Evolutionary conservation across 2,888 invertebrate genomes (phyloP), one percentile per base, ranked within the genome.

Genomic region (Troglohyphantes excavatus): DNA sequence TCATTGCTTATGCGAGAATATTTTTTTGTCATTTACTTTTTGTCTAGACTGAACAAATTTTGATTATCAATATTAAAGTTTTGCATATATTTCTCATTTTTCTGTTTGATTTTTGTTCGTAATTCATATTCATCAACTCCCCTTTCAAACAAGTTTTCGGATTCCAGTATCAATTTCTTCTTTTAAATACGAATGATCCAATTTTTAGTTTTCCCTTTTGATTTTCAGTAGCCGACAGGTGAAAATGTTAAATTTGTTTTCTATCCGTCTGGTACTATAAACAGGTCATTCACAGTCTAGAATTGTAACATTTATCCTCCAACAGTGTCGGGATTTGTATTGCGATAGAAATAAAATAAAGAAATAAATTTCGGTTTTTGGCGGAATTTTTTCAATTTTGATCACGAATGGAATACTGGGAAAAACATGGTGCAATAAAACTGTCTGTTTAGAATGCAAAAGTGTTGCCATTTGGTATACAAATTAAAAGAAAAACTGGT

Each of bases 241-340:
- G 11, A 65, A 65, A 78, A 23, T 26, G 21, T 19, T 9, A 61
- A 76, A 29, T 59, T 33, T 29, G 65, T 65, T 78, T 67, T 68
- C 23, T n/a, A 21, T 53, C 53, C 17, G 72, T 83, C 63, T 83
- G 39, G 72, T 72, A n/a, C 43, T 19, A n/a, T 7, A 53, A 17
- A n/a, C 83, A 73, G 83, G 83, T 83, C 83, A 27, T 83, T 83
- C 83, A 83, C 83, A 73, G 83, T 83, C 83, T 83, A 43, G 53
- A 3, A 27, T 29, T 13, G 65, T 26, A 26, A 27, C 65, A 2
- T 26, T n/a, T 53, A n/a, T 13, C 23, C 2, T 46, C 72, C 70
- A 27, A n/a, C 26, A n/a, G 70, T n/a, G 70, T 70, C 39, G 7
- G 53, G 53, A 53, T 53, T 53, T n/a, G n/a, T 7, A 53, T 53